Evolutionary conservation across 2,797 vertebrate species (phyloP).

Genomic region (Malacoctenus gilli): DNA sequence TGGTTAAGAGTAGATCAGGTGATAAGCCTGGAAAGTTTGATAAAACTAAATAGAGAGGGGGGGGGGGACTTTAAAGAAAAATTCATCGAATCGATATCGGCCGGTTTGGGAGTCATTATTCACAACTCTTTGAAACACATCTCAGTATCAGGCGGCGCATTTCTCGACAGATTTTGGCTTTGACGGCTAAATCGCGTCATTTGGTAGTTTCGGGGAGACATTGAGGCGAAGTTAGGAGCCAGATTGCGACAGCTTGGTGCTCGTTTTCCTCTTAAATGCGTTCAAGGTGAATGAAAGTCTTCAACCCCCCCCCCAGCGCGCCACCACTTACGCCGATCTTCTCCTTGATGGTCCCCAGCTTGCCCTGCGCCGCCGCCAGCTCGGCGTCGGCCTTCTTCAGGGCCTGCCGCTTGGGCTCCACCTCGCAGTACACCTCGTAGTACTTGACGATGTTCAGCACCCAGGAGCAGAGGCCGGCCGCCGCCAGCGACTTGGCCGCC

Average conservation of each 20-base stretch:
- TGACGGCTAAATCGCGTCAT: no score
- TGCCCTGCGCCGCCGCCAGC: constrained; percentile 90
- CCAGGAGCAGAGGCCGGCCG: constrained; percentile 96
- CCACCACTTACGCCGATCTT: constrained; percentile 88
- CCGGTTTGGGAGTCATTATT: no score
- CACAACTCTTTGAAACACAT: no score
- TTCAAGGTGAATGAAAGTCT: constrained; percentile 29
- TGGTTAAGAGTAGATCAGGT: no score
- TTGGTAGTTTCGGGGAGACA: no score
- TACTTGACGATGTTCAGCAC: constrained; percentile 92
- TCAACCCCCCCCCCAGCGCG: constrained; percentile 25
- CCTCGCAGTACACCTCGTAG: constrained; percentile 90
- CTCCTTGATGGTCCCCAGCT: constrained; percentile 86
- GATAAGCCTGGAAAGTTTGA: no score
- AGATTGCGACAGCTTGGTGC: no score
- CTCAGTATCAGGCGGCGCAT: no score
- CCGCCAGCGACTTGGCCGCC: constrained; percentile 88
- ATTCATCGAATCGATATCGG: constrained; percentile 5
- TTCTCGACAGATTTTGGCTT: no score
- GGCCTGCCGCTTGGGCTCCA: constrained; percentile 94
- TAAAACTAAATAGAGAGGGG: no score
- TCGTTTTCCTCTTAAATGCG: no score
- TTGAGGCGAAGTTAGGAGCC: no score
- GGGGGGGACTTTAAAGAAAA: constrained; percentile 25
- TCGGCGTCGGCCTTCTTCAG: constrained; percentile 88